Percentiles rank a stretch among this genome's conserved stretches.
Conservation (phyloP, 2,797 vertebrate species). For the Labroides dimidiatus region DNA sequence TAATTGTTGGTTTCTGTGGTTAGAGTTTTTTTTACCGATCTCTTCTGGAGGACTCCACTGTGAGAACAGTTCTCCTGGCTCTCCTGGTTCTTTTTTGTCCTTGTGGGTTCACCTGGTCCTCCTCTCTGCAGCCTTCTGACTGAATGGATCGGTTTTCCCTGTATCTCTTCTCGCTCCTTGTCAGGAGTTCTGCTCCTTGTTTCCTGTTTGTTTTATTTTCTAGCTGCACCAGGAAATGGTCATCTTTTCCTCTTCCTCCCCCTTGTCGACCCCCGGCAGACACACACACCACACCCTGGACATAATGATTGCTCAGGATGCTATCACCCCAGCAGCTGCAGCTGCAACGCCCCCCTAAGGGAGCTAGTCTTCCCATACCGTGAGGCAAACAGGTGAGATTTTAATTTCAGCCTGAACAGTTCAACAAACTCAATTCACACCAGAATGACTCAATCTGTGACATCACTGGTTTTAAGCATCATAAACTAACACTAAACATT, state of each 20-base stretch:
- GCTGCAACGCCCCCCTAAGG: not conserved
- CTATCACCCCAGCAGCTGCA: rapidly evolving
- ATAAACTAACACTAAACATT: too few species aligned
- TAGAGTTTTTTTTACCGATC: not conserved
- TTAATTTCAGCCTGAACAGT: too few species aligned
- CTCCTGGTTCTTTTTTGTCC: not conserved
- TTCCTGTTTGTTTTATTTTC: conserved; percentile 80
- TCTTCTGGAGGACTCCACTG: not conserved
- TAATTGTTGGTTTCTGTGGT: too few species aligned
- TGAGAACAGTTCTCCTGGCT: too few species aligned
- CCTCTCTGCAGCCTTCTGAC: not conserved
- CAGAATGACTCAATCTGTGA: too few species aligned
- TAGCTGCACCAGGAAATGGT: conserved; percentile 65
- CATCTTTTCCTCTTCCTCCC: conserved; percentile 68
- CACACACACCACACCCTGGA: conserved; percentile 5
- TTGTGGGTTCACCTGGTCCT: not conserved
- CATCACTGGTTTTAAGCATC: too few species aligned
- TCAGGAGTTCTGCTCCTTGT: conserved; percentile 40
- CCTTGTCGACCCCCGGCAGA: conserved; percentile 9
- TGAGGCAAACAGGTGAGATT: too few species aligned
- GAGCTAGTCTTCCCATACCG: not conserved
- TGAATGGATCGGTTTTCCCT: not conserved
- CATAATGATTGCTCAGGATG: not conserved
- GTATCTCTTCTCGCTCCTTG: conserved; percentile 15
- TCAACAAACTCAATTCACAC: too few species aligned